phyloP scores from a whole-genome alignment of 2,888 invertebrate species.

The Hypomecis punctinalis region DNA sequence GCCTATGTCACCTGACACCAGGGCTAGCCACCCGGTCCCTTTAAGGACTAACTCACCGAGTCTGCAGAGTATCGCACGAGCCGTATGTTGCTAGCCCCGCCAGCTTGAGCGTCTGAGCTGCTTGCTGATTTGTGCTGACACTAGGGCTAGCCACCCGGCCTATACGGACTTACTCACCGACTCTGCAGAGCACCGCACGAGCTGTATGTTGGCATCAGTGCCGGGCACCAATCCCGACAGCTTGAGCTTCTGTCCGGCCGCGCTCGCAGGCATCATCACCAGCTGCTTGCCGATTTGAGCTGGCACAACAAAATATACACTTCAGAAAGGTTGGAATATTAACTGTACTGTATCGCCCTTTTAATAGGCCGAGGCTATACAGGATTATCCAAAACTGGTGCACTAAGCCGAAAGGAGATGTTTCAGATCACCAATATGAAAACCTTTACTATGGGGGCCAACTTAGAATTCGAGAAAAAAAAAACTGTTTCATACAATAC shows the following conservation, averaged over 20 bases:
- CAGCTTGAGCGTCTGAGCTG: too few species aligned
- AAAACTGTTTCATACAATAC: too few species aligned
- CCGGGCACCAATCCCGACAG: slow-evolving; percentile 33
- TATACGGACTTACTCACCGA: slow-evolving; percentile 50
- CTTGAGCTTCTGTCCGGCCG: slow-evolving; percentile 72
- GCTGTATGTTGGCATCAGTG: slow-evolving; percentile 50
- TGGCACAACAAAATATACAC: slow-evolving; percentile 48
- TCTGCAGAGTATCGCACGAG: slow-evolving; percentile 58
- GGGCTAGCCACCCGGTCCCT: not conserved
- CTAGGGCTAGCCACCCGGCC: not conserved
- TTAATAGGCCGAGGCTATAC: too few species aligned
- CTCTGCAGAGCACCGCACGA: slow-evolving; percentile 56
- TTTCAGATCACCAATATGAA: too few species aligned
- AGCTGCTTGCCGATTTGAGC: slow-evolving; percentile 77
- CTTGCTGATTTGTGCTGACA: too few species aligned
- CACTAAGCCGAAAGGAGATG: too few species aligned
- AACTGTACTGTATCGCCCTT: too few species aligned
- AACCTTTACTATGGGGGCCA: too few species aligned
- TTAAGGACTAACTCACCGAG: slow-evolving; percentile 50
- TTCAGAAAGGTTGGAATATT: too few species aligned
- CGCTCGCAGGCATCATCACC: slow-evolving; percentile 66
- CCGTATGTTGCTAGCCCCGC: slow-evolving; percentile 48
- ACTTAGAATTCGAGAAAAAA: too few species aligned
- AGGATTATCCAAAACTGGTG: too few species aligned
- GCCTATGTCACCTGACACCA: too few species aligned